phyloP scores from a whole-genome alignment of 2,888 invertebrate genomes.

The Anarsia innoxiella region DNA sequence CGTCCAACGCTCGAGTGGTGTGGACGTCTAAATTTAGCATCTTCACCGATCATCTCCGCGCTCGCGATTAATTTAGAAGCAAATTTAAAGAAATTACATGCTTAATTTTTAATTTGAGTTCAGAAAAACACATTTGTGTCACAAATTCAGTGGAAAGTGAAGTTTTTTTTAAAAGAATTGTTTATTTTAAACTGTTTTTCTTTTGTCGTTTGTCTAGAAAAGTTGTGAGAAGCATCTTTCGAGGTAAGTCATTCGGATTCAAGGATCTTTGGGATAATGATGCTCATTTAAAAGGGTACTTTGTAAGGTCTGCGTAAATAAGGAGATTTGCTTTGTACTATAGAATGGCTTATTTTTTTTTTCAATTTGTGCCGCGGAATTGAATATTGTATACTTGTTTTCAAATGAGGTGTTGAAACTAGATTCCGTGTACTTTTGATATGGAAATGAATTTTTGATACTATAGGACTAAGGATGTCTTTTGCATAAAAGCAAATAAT shows the following conservation, averaged over 20 bases:
- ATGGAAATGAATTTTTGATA: no score
- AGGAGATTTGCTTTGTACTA: constrained; percentile 32
- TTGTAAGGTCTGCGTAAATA: constrained; percentile 26
- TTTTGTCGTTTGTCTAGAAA: background rate
- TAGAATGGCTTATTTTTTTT: constrained; percentile 32
- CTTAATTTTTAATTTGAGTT: no score
- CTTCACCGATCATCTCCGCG: constrained; percentile 11
- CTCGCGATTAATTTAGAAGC: no score
- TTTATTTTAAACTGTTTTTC: background rate
- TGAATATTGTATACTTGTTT: no score
- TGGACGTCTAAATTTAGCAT: constrained; percentile 27
- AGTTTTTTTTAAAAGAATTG: constrained; percentile 1
- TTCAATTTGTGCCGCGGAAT: no score
- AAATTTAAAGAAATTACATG: background rate
- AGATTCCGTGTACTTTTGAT: no score
- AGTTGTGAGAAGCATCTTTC: constrained; percentile 4
- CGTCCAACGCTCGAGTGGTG: constrained; percentile 23
- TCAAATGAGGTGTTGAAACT: no score
- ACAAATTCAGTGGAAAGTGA: constrained; percentile 1
- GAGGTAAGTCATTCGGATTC: constrained; percentile 18
- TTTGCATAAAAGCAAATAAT: no score
- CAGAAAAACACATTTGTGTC: background rate
- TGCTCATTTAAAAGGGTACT: constrained; percentile 23
- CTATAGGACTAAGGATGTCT: no score
- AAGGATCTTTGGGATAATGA: constrained; percentile 12